Conservation (phyloP, 2,888 invertebrate genomes). For the Sympetrum striolatum region DNA sequence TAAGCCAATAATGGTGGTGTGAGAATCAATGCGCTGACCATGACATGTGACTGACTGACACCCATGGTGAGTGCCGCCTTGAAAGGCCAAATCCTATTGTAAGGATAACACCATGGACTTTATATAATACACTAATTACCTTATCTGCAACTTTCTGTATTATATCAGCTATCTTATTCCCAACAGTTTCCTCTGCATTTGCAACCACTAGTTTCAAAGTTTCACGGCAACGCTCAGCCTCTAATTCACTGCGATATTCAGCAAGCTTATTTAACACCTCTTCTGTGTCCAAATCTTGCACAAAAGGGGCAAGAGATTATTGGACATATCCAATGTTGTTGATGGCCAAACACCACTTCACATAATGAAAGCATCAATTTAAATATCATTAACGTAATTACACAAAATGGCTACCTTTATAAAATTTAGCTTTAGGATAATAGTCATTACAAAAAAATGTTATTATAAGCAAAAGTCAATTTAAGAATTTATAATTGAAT, state of each 20-base stretch:
- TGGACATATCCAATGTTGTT: constrained; percentile 97
- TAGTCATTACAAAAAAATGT: too few species aligned
- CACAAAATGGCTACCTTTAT: neutral
- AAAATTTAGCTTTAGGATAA: too few species aligned
- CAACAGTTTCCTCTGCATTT: constrained; percentile 87
- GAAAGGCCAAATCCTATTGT: too few species aligned
- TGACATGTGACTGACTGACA: too few species aligned
- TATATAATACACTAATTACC: constrained; percentile 59
- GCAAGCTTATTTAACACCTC: constrained; percentile 75
- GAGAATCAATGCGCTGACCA: too few species aligned
- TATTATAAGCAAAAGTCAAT: neutral
- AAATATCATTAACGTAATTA: neutral
- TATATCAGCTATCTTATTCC: constrained; percentile 86
- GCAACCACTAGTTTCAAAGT: constrained; percentile 84
- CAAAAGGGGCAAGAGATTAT: constrained; percentile 83
- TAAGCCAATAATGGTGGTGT: too few species aligned
- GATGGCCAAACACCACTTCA: constrained; percentile 88
- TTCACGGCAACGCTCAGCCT: constrained; percentile 81
- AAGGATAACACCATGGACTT: too few species aligned
- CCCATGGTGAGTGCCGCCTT: too few species aligned
- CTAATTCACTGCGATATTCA: constrained; percentile 75
- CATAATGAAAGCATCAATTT: too few species aligned
- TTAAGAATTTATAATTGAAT: neutral
- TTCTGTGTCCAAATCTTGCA: constrained; percentile 82
- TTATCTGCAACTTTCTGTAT: constrained; percentile 83